Evolutionary conservation across 2,113 vertebrate species (phyloP), one percentile per base, ranked within the genome.

Genomic region (Odontophorus gujanensis): DNA sequence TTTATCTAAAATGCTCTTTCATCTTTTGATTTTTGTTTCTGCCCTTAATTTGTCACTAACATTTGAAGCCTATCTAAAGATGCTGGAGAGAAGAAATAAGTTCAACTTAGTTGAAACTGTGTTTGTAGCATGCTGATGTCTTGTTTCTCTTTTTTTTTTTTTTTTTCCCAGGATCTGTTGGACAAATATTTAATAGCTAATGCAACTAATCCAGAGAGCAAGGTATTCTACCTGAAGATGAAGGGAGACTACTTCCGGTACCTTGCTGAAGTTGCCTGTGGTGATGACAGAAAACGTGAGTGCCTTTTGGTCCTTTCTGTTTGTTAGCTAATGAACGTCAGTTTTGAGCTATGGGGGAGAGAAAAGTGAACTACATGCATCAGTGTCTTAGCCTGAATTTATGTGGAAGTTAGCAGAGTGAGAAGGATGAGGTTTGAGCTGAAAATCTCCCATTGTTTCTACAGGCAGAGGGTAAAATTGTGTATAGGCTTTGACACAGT

Each of bases 141-240:
- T 65, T 21, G 10, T 57, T 90, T 65, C 2, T 28, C 51, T 25
- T 94, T 97, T 69, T 92, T 40, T 40, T 95, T 89, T 95, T 89
- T 87, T 40, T 95, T 89, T 95, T 89, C 86, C 63, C 96, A 99
- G 98, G 91, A 97, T 90, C 97, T 99, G 95, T 98, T 99, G 98
- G 98, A 98, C 95, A 97, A 98, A 74, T 97, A 97, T 97, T 98
- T 99, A 98, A 99, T 99, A 97, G 91, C 96, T 88, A 98, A 99
- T 89, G 98, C 98, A 95, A 98, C 96, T 96, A 98, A 98, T 72
- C 67, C 98, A 36, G 99, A 99, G 97, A 99, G 99, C 98, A 98
- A 99, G 97, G 99, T 99, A 71, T 99, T 99, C 97, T 99, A 99
- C 96, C 98, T 99, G 97, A 99, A 99, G 98, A 99, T 99, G 99